Evolutionary conservation across 1,140 invertebrate species (phyloP), one percentile per base, ranked within the genome.

Genomic region (Hormaphis cornu): DNA sequence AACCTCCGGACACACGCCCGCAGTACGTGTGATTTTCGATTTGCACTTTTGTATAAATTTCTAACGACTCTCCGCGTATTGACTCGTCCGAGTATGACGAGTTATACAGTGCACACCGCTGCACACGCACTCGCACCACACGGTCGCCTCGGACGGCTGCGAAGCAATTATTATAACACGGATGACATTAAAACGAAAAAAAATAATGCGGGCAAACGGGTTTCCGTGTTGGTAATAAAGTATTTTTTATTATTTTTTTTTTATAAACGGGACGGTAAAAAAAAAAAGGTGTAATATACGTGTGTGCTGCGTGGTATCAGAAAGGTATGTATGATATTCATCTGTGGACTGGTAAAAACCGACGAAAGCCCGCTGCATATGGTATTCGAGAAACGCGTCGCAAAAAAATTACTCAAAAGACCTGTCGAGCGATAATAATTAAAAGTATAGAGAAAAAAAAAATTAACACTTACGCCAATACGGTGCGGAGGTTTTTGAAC

Each of bases 151-250:
- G 4, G n/a, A 14, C 28, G 42, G 28, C 40, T 30, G 42, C 28
- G 28, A 20, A 20, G n/a, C 61, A 66, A 66, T 63, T 63, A n/a
- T n/a, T n/a, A n/a, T n/a, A 63, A 63, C 58, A 63, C 58, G 37
- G 44, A 66, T 66, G 61, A 66, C 61, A 66, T 66, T n/a, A 48
- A 66, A 63, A 58, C 35, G 33, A 44, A 58, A 58, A 66, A 66
- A 28, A n/a, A 28, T 33, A 48, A 66, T 66, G 61, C 61, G 12
- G 44, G 28, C 61, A 66, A 66, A 66, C 61, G 44, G 42, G 61
- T 66, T 66, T 66, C 26, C 24, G 58, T 63, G 58, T 58, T 40
- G 35, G 54, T 63, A 63, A 63, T 63, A 63, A 63, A 63, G 7
- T 8, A 40, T 40, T 40, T 40, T 40, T 40, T 40, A 40, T 40